These are phyloP conservation scores for Salpingus planirostris DNA, from an alignment of 2,888 invertebrate genomes.

Conservation along the genomic window DNA sequence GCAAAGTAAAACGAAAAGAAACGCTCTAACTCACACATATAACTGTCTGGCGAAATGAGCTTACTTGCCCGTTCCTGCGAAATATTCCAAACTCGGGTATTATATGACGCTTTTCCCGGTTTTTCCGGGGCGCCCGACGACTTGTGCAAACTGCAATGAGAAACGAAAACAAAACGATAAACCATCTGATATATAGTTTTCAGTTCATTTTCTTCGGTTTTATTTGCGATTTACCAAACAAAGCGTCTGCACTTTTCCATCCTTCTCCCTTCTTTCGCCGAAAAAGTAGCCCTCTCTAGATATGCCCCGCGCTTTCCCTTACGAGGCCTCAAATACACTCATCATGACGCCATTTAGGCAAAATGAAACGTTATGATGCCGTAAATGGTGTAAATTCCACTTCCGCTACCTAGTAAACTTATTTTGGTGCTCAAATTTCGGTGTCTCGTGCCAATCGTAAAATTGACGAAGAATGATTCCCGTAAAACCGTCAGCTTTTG, in stretches of 20 bases:
- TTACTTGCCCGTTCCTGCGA: constrained; percentile 37
- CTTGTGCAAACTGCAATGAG: constrained; percentile 35
- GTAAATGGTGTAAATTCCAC: too few species aligned
- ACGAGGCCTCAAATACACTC: too few species aligned
- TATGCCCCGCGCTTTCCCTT: too few species aligned
- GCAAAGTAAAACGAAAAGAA: constrained; percentile 42
- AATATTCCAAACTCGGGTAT: constrained; percentile 36
- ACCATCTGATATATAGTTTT: constrained; percentile 38
- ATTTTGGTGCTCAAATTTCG: too few species aligned
- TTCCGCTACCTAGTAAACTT: too few species aligned
- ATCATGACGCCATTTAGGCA: too few species aligned
- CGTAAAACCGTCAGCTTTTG: too few species aligned
- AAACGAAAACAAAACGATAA: constrained; percentile 43
- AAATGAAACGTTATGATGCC: too few species aligned
- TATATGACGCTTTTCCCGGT: constrained; percentile 32
- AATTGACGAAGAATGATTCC: too few species aligned
- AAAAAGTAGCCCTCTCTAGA: too few species aligned
- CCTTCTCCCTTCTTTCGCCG: too few species aligned
- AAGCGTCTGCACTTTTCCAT: constrained; percentile 29
- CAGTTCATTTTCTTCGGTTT: constrained; percentile 39
- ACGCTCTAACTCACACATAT: constrained; percentile 41
- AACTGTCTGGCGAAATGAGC: constrained; percentile 40
- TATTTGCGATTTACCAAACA: constrained; percentile 35
- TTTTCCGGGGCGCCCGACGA: constrained; percentile 32
- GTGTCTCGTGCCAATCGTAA: too few species aligned